These are phyloP conservation scores for Calephelis nemesis DNA, from an alignment of 1,140 invertebrate genomes.

Conservation along the genomic window DNA sequence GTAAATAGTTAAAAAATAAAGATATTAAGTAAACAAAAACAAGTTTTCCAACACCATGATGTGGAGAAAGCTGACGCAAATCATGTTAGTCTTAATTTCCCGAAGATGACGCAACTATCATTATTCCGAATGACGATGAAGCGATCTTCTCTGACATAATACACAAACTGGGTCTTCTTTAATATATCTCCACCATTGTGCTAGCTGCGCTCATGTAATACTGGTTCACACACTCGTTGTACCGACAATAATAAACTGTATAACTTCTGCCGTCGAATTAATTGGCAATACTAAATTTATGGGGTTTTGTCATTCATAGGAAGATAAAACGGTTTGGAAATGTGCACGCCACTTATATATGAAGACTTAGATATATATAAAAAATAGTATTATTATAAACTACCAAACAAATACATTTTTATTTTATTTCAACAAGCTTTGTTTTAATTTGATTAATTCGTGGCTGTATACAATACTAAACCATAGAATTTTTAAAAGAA, in stretches of 20 bases:
- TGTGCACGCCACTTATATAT: too few species aligned
- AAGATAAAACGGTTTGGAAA: too few species aligned
- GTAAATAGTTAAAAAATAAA: background rate
- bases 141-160: conserved; percentile 18
- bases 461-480: too few species aligned
- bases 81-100: conserved; percentile 17
- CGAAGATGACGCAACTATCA: conserved; percentile 13
- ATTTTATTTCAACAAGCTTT: too few species aligned
- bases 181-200: conserved; percentile 11
- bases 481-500: too few species aligned
- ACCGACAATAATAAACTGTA: conserved; percentile 9
- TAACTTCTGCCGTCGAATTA: conserved; percentile 3
- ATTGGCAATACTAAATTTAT: background rate
- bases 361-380: too few species aligned
- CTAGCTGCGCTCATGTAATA: conserved; percentile 12
- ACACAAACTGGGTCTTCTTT: conserved; percentile 17
- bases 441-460: too few species aligned
- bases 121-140: conserved; percentile 16
- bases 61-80: conserved; percentile 5
- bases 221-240: conserved; percentile 10
- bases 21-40: background rate
- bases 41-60: background rate
- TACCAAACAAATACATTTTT: too few species aligned
- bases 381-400: too few species aligned
- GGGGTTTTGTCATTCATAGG: too few species aligned